phyloP scores from a whole-genome alignment of 2,113 vertebrate species.

The Acrocephalus arundinaceus region DNA sequence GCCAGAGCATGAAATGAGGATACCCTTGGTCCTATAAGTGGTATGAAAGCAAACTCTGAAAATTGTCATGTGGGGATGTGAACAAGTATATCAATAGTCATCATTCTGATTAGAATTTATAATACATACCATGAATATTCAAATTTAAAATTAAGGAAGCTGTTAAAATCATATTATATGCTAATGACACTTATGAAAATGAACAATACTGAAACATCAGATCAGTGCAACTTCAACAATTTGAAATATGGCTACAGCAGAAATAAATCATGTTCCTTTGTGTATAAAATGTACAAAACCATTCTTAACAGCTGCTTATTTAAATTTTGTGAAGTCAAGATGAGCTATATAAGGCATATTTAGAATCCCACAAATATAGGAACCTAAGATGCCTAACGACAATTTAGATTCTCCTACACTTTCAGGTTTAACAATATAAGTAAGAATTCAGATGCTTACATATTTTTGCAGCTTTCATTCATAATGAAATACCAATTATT shows the following conservation, averaged over 20 bases:
- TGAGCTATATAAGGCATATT: background rate
- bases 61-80: background rate
- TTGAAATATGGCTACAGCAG: constrained; percentile 2
- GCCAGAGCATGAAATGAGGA: background rate
- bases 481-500: background rate
- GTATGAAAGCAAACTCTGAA: background rate
- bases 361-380: background rate
- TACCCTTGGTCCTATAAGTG: background rate
- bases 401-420: background rate
- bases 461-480: background rate
- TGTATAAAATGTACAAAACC: background rate
- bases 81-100: background rate
- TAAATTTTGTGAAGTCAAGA: constrained; percentile 12
- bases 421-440: background rate
- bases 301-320: constrained; percentile 40
- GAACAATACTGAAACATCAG: constrained; percentile 4
- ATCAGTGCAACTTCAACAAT: background rate
- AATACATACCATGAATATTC: background rate
- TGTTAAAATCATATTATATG: constrained; percentile 17
- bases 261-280: constrained; percentile 42
- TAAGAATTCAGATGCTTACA: background rate
- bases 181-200: background rate
- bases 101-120: background rate
- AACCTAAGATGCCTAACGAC: background rate
- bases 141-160: constrained; percentile 23